phyloP scores from a whole-genome alignment of 2,113 vertebrate genomes.

The Sturnira hondurensis region DNA sequence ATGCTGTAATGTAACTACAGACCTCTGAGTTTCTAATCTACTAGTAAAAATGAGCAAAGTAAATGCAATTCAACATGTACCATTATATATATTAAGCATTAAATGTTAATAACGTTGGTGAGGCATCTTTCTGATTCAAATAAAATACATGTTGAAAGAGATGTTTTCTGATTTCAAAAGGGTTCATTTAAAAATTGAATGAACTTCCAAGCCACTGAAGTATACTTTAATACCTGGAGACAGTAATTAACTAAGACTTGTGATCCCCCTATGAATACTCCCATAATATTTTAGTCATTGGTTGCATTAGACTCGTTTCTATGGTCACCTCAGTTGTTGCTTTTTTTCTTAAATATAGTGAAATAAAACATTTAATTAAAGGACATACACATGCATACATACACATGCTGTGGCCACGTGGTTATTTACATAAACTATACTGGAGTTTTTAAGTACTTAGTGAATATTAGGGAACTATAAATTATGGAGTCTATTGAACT shows the following conservation, averaged over 20 bases:
- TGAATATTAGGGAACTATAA: slow-evolving; percentile 65
- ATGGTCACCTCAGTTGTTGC: background rate
- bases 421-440: slow-evolving; percentile 53
- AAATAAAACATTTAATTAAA: slow-evolving; percentile 53
- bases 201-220: background rate
- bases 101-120: background rate
- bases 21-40: background rate
- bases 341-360: slow-evolving; percentile 42
- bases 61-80: background rate
- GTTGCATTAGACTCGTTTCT: slow-evolving; percentile 3
- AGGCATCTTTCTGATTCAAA: background rate
- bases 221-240: background rate
- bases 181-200: slow-evolving; percentile 15
- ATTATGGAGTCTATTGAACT: slow-evolving; percentile 54
- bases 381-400: background rate
- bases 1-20: background rate
- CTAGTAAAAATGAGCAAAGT: background rate
- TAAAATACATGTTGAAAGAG: background rate
- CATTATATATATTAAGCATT: background rate
- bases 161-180: background rate
- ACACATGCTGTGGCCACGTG: background rate
- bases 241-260: background rate
- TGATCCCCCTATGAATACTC: background rate
- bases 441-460: slow-evolving; percentile 62
- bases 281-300: slow-evolving; percentile 19